Evolutionary conservation across 2,888 invertebrate genomes (phyloP), one percentile per base, ranked within the genome.

Genomic region (Sphaeridia pumilis): DNA sequence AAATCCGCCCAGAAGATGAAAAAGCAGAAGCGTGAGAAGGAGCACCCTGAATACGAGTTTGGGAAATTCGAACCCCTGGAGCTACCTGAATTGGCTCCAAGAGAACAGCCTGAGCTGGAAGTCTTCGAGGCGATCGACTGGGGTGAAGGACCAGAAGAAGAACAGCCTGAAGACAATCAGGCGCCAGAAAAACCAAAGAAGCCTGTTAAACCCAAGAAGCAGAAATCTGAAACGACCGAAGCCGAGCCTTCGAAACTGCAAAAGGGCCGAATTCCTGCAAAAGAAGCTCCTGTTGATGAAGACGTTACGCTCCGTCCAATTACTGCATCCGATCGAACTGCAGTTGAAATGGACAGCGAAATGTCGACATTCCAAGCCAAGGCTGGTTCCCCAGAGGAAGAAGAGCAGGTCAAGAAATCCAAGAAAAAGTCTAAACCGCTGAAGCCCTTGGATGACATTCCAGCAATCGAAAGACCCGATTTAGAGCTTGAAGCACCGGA

Each of bases 141-240:
- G 54, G 38, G 20, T 2, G 52, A 47, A 14, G 38, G 28, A 31
- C 27, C 35, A 44, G 52, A 67, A 49, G 34, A 14, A 20, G 43
- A 49, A 49, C 65, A 17, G 17, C 7, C 20, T n/a, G 22, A 20
- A 20, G 46, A 46, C 2, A 17, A 2, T 4, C 7, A 46, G 60
- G 14, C 53, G 7, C 31, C 31, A 66, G 56, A 66, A 62, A 51
- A 51, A 59, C 49, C 73, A 75, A 44, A 68, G 58, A 25, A 65
- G 22, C 4, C 22, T 21, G n/a, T 7, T 5, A 43, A 43, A 43
- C 44, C 44, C 20, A 43, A 43, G 12, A 4, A 20, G 5, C 2
- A 21, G 17, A 31, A 10, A 21, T 14, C 17, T 31, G 38, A 48
- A 43, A 49, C 31, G 22, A 10, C 17, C 14, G 31, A 31, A n/a